phyloP scores from a whole-genome alignment of 2,113 vertebrate species.

The Hippolais icterina region DNA sequence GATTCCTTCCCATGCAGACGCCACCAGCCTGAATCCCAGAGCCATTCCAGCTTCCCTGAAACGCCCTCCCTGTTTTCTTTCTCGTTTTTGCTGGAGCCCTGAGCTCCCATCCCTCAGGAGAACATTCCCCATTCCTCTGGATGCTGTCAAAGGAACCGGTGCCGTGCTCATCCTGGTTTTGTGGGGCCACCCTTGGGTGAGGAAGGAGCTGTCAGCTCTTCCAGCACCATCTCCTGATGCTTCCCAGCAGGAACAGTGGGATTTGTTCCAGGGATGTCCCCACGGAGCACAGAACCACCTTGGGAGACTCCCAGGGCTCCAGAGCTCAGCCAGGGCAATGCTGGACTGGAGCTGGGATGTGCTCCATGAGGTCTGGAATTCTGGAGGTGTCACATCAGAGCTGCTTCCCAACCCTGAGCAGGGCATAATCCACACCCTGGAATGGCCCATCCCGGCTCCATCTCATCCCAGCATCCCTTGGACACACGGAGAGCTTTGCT shows the following conservation, averaged over 20 bases:
- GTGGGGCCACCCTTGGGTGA: background rate
- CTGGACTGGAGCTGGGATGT: background rate
- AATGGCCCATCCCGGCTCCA: fast-evolving
- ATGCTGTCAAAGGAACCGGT: background rate
- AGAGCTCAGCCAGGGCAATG: fast-evolving
- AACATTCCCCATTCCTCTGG: background rate
- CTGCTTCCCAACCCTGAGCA: background rate
- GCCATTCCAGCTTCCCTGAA: background rate
- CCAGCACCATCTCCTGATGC: background rate
- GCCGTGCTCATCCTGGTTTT: background rate
- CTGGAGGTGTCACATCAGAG: background rate
- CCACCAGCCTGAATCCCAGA: background rate
- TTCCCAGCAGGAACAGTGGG: background rate
- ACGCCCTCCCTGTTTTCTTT: background rate
- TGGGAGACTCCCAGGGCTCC: background rate
- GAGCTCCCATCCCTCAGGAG: background rate
- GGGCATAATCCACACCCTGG: background rate
- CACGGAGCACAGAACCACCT: fast-evolving
- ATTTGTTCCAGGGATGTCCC: background rate
- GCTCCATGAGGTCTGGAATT: background rate
- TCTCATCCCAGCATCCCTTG: background rate
- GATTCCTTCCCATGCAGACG: background rate
- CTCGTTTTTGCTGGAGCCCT: background rate
- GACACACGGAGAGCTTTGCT: fast-evolving
- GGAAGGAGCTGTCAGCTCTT: background rate